Conservation (phyloP, 2,113 vertebrate genomes). For the Brienomyrus brachyistius region DNA sequence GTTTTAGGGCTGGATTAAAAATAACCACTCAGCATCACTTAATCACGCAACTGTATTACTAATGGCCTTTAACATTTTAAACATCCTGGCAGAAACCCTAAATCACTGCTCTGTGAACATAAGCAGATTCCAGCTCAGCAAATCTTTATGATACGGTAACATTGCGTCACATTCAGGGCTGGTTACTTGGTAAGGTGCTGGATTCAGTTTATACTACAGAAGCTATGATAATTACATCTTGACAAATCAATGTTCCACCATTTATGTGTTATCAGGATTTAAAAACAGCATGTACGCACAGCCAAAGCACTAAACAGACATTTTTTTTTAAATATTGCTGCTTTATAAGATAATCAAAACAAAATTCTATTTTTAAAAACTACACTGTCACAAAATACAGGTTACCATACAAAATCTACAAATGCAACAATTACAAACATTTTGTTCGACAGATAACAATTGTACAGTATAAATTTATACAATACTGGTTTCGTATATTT, state of each 20-base stretch:
- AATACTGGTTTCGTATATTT: conserved; percentile 67
- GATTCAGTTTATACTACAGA: not conserved
- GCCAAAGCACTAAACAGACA: conserved; percentile 31
- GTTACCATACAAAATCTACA: conserved; percentile 69
- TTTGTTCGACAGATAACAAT: conserved; percentile 62
- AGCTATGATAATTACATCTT: not conserved
- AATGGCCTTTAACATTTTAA: conserved; percentile 1
- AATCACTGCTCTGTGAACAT: not conserved
- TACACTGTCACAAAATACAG: conserved; percentile 61
- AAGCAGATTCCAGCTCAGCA: not conserved
- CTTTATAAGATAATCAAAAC: conserved; percentile 56
- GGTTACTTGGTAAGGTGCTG: not conserved
- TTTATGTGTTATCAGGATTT: not conserved
- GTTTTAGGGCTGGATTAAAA: not conserved
- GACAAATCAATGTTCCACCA: not conserved
- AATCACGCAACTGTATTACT: not conserved
- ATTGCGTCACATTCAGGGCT: not conserved
- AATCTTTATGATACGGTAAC: not conserved
- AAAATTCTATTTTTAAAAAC: conserved; percentile 52
- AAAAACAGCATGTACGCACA: not conserved
- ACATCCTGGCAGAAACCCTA: not conserved
- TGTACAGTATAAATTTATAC: conserved; percentile 67
- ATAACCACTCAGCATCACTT: not conserved
- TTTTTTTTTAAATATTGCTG: conserved; percentile 46
- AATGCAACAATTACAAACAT: conserved; percentile 68